These are phyloP conservation scores for Atherinomorus stipes DNA, from an alignment of 2,113 vertebrate genomes.

Conservation along the genomic window DNA sequence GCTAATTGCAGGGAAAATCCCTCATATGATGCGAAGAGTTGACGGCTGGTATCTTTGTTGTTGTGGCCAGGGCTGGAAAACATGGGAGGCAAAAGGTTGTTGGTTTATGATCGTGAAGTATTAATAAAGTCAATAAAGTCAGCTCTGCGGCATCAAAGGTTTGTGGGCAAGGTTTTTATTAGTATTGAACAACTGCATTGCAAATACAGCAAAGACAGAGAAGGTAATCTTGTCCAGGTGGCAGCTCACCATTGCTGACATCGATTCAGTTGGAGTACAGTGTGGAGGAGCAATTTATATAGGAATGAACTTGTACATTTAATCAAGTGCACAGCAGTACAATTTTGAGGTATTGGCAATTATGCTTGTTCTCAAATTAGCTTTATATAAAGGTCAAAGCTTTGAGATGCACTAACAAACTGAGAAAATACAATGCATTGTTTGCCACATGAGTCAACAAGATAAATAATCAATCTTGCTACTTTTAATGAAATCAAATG, in stretches of 20 bases:
- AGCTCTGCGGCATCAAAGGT: too few species aligned
- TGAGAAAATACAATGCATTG: too few species aligned
- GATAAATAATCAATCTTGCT: too few species aligned
- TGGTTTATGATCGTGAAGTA: constrained; percentile 16
- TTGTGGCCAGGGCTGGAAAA: background rate
- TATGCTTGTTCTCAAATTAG: too few species aligned
- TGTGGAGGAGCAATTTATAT: background rate
- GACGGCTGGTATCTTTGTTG: background rate
- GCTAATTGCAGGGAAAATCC: constrained; percentile 11
- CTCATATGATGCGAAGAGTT: constrained; percentile 1
- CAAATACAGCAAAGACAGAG: background rate
- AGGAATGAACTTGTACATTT: too few species aligned
- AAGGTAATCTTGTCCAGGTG: too few species aligned
- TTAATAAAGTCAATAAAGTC: background rate
- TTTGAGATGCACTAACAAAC: too few species aligned
- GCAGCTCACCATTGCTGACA: background rate
- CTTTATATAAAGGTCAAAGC: too few species aligned
- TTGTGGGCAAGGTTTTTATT: background rate
- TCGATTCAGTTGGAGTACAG: background rate
- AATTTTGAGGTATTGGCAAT: too few species aligned
- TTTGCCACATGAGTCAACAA: too few species aligned
- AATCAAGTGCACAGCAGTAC: too few species aligned
- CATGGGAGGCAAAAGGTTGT: constrained; percentile 23
- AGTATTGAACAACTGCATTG: background rate
- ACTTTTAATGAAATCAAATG: too few species aligned